phyloP scores from a whole-genome alignment of 1,140 invertebrate genomes.

The Calliphora vicina region DNA sequence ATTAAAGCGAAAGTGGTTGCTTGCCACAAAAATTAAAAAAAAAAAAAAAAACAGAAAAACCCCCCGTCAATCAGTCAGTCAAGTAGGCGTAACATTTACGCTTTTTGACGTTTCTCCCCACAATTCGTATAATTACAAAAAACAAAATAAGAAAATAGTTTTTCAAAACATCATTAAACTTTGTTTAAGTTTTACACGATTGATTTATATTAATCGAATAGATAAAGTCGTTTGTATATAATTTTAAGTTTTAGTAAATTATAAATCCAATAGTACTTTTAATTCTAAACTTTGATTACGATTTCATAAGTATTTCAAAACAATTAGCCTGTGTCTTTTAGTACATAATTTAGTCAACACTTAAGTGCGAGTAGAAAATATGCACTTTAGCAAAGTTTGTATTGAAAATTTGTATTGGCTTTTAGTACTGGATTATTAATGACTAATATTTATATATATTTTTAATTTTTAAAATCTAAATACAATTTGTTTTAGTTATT shows the following conservation, averaged over 20 bases:
- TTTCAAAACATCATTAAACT: too few species aligned
- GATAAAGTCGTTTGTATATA: background rate
- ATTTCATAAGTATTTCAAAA: too few species aligned
- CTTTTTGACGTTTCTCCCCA: background rate
- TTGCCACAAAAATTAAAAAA: background rate
- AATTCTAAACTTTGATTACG: background rate
- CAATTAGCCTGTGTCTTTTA: background rate
- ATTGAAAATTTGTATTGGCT: background rate
- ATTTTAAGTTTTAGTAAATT: constrained; percentile 32
- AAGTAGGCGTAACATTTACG: constrained; percentile 47
- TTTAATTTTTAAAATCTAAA: background rate
- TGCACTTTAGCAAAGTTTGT: background rate
- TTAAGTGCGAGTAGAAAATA: background rate
- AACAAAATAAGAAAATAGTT: too few species aligned
- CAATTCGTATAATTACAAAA: too few species aligned
- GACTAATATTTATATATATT: constrained; percentile 2
- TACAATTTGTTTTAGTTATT: background rate
- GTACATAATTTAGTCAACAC: background rate
- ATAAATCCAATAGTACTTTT: constrained; percentile 2
- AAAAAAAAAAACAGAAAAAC: background rate
- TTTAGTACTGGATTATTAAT: constrained; percentile 4
- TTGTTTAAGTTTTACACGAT: background rate
- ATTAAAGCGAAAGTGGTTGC: background rate
- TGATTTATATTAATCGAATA: constrained; percentile 32
- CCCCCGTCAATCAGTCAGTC: constrained; percentile 52